Evolutionary conservation across 2,888 invertebrate species (phyloP).

Genomic region (Elysia crispata): DNA sequence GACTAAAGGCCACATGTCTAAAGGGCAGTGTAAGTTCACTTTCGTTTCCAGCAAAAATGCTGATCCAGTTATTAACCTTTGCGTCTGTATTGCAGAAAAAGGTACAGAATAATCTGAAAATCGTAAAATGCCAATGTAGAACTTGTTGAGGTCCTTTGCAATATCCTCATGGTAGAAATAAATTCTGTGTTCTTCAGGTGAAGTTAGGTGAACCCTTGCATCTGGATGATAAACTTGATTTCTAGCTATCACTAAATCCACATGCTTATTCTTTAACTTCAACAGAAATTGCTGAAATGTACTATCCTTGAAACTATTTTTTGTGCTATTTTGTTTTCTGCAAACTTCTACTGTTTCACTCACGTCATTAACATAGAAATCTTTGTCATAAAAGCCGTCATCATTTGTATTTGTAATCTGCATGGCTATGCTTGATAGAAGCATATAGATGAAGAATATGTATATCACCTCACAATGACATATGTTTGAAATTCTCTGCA

Average conservation of each 20-base stretch:
- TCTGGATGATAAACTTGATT: constrained; percentile 30
- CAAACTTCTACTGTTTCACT: background rate
- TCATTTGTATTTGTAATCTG: too few relatives aligned
- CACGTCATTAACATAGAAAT: background rate
- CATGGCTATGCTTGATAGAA: too few relatives aligned
- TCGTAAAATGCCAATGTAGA: constrained; percentile 31
- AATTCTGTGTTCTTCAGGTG: background rate
- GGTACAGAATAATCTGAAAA: constrained; percentile 12
- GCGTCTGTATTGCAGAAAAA: constrained; percentile 24
- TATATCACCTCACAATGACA: too few relatives aligned
- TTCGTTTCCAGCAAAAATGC: background rate
- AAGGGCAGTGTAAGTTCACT: constrained; percentile 18
- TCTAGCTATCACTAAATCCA: constrained; percentile 12
- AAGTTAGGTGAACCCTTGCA: constrained; percentile 5
- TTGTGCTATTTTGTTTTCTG: constrained; percentile 2
- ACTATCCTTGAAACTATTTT: background rate
- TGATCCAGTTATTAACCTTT: constrained; percentile 14
- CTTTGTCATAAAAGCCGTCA: too few relatives aligned
- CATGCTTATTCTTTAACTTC: background rate
- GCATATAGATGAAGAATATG: too few relatives aligned
- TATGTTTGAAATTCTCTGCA: too few relatives aligned
- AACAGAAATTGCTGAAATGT: constrained; percentile 27
- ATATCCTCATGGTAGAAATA: constrained; percentile 35
- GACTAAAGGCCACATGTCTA: constrained; percentile 1
- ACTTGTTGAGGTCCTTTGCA: constrained; percentile 25